Conservation (phyloP, 2,888 invertebrate genomes). For the Phengaris alcon region DNA sequence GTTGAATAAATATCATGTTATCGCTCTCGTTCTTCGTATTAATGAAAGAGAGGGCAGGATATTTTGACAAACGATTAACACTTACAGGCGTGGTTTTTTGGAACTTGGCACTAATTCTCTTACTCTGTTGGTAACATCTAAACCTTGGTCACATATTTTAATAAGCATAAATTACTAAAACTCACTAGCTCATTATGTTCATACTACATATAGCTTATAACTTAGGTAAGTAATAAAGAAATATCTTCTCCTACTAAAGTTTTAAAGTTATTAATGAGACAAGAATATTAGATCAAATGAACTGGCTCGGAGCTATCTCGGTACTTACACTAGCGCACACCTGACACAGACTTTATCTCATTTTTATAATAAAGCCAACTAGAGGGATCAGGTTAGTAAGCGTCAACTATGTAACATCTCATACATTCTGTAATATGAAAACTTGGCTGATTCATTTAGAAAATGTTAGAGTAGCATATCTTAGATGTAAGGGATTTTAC, state of each 20-base stretch:
- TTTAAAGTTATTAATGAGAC: slow-evolving; percentile 24
- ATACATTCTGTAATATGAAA: slow-evolving; percentile 3
- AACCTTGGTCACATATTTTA: background rate
- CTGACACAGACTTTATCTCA: slow-evolving; percentile 14
- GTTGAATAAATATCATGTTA: no score
- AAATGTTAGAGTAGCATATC: background rate
- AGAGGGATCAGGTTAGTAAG: slow-evolving; percentile 4
- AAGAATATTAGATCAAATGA: background rate
- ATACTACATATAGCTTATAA: background rate
- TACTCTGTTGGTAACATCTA: no score
- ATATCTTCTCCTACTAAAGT: background rate
- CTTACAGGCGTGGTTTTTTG: no score
- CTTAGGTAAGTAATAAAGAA: background rate
- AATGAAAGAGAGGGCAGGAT: no score
- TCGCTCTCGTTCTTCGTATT: no score
- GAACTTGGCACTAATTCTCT: no score
- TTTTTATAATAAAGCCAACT: slow-evolving; percentile 18
- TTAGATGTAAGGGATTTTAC: background rate
- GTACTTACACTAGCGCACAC: slow-evolving; percentile 14
- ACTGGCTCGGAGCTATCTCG: background rate
- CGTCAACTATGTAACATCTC: slow-evolving; percentile 17
- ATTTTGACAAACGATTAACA: no score
- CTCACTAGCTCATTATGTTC: background rate
- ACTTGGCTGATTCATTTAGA: background rate
- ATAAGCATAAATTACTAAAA: background rate